These are phyloP conservation scores for Marcusenius ussheri DNA, from an alignment of 2,113 vertebrate genomes.

Conservation along the genomic window DNA sequence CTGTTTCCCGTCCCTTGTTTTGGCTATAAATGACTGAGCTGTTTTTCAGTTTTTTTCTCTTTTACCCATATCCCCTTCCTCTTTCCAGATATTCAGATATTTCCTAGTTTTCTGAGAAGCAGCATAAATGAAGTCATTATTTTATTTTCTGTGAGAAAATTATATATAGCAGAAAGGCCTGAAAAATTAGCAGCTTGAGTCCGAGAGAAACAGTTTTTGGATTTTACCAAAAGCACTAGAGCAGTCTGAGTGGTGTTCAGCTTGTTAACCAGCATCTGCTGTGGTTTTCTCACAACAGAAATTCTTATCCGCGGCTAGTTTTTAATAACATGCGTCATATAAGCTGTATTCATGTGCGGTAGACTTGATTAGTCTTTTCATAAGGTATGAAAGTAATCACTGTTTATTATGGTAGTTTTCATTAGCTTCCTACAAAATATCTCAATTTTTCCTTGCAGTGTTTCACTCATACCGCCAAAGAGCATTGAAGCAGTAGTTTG, in stretches of 20 bases:
- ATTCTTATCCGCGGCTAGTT: not conserved
- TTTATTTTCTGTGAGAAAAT: not conserved
- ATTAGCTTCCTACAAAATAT: not conserved
- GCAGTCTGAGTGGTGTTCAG: not conserved
- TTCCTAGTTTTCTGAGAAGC: not conserved
- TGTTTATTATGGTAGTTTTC: not conserved
- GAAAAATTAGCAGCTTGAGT: not conserved
- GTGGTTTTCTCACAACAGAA: not conserved
- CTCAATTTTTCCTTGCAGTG: not conserved
- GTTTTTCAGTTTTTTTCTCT: not conserved
- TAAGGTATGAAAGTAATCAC: not conserved
- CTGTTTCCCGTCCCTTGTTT: not conserved
- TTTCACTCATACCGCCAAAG: not conserved
- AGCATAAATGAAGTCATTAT: not conserved
- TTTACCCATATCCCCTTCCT: not conserved
- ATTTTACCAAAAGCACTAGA: not conserved
- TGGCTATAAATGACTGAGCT: not conserved
- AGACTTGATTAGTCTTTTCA: not conserved
- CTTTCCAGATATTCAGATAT: not conserved
- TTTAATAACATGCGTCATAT: not conserved
- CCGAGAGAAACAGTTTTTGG: not conserved
- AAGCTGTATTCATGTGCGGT: not conserved
- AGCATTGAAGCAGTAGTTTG: not conserved
- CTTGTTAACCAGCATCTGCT: not conserved
- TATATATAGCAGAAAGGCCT: not conserved